These are phyloP conservation scores for Sibirionetta formosa DNA, from an alignment of 2,797 vertebrate species.

Conservation along the genomic window DNA sequence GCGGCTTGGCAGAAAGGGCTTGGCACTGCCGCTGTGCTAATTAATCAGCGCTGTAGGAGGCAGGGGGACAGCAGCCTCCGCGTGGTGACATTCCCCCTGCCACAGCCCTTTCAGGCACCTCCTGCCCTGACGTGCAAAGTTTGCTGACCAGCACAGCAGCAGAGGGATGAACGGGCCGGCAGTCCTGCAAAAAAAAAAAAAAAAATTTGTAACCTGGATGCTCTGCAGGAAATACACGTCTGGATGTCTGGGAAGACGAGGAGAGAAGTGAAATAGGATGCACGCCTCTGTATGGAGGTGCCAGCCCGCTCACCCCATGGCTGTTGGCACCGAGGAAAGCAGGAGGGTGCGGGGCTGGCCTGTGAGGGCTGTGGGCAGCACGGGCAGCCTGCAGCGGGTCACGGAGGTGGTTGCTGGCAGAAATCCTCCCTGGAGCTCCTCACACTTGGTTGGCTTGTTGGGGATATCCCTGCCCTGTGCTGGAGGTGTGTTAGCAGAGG, in stretches of 20 bases:
- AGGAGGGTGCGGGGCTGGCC: not conserved
- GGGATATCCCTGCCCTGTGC: not conserved
- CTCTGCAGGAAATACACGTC: not conserved
- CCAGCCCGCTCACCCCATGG: fast-evolving
- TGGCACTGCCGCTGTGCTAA: not conserved
- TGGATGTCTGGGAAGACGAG: not conserved
- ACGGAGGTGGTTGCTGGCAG: too few relatives aligned
- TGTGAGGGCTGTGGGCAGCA: not conserved
- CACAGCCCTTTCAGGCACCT: not conserved
- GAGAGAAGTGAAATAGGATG: too few relatives aligned
- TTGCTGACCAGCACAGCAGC: not conserved
- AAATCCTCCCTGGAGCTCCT: not conserved
- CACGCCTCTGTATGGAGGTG: not conserved
- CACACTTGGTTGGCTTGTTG: not conserved
- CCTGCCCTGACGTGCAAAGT: fast-evolving
- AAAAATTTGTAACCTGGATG: not conserved
- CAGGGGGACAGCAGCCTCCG: not conserved
- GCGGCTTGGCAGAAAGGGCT: not conserved
- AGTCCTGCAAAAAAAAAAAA: not conserved
- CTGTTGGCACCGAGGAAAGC: not conserved
- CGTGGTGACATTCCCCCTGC: fast-evolving
- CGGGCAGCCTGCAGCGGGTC: not conserved
- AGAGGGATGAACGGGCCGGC: not conserved
- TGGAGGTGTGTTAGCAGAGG: not conserved
- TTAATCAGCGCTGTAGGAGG: not conserved